These are phyloP conservation scores for Acanthis flammea DNA, from an alignment of 2,797 vertebrate genomes.

Conservation along the genomic window DNA sequence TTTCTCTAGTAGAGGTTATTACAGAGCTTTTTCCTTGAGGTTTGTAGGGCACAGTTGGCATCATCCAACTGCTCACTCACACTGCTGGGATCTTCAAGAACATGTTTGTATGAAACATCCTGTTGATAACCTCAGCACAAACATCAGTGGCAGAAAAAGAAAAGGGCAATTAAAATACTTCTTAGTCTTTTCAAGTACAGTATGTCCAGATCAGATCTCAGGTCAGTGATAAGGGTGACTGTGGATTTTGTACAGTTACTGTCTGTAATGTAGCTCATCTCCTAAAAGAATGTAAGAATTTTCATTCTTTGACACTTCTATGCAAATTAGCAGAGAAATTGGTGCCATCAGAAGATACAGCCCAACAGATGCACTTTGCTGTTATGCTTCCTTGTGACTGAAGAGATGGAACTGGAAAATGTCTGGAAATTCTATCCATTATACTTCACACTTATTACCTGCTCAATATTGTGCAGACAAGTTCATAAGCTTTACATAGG, in stretches of 20 bases:
- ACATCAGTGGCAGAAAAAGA: not conserved
- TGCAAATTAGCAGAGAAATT: not conserved
- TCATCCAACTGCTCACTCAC: not conserved
- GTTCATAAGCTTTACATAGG: not conserved
- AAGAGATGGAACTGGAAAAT: not conserved
- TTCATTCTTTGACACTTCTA: not conserved
- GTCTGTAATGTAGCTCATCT: not conserved
- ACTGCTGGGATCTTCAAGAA: not conserved
- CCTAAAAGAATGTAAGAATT: not conserved
- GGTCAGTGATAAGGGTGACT: not conserved
- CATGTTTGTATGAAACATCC: not conserved
- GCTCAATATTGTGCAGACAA: not conserved
- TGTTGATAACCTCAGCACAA: not conserved
- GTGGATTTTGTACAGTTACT: not conserved
- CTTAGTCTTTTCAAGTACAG: not conserved
- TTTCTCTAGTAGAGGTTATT: not conserved
- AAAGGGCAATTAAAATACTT: not conserved
- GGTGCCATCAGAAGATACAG: not conserved
- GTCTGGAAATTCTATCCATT: not conserved
- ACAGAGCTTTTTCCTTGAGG: not conserved
- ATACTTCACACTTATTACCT: not conserved
- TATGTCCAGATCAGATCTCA: not conserved
- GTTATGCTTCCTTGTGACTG: not conserved
- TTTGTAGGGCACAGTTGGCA: not conserved
- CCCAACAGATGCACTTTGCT: not conserved